Evolutionary conservation across 2,113 vertebrate species (phyloP), one percentile per base, ranked within the genome.

Genomic region (Xyrauchen texanus): DNA sequence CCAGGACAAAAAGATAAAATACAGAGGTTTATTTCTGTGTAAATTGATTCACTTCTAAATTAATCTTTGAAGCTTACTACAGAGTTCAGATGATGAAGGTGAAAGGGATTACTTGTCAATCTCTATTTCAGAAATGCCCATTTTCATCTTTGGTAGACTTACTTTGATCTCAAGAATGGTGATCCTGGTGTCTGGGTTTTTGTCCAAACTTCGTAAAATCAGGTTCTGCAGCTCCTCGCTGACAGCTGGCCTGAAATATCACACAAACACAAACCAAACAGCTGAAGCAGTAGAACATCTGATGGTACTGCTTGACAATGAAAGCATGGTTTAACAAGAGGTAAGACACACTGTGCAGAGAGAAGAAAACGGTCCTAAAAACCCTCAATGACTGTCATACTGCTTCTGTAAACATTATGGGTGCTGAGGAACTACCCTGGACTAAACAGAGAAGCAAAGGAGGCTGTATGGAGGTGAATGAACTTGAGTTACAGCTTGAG

Each of bases 111-210:
- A 15, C 12, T 71, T 4, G 7, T 13, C 8, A 45, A 42, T 61
- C 34, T 58, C 15, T 13, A 5, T 9, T 4, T 15, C 16, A 46
- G 6, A 55, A 63, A 13, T 34, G 15, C 0, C 16, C 42, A 7
- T 65, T 53, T 8, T 73, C 53, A 8, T 69, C 64, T 44, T 3
- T 0, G 8, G 15, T 61, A 12, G 51, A 7, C 71, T 88, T 77
- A 99, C 98, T 94, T 99, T 99, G 87, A 99, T 95, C 83, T 96
- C 94, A 12, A 96, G 94, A 81, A 99, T 91, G 15, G 93, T 95
- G 86, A 98, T 96, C 88, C 98, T 94, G 0, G 82, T 92, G 88
- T 98, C 96, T 0, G 98, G 98, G 72, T 96, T 95, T 89, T 99
- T 99, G 86, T 98, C 94, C 0, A 99, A 86, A 97, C 98, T 99